Conservation (phyloP, 2,888 invertebrate genomes). For the Mylabris sibirica region DNA sequence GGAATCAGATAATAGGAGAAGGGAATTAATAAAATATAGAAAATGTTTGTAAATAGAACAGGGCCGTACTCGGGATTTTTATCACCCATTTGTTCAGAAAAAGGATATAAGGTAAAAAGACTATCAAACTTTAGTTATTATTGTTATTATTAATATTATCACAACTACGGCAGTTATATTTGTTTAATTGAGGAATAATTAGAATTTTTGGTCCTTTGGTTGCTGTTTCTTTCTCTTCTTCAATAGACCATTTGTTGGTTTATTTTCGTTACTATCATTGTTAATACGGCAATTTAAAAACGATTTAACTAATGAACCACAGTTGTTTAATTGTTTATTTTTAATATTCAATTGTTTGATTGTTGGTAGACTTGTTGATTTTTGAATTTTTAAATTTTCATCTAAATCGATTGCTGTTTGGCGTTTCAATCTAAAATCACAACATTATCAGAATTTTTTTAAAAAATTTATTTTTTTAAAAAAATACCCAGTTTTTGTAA, state of each 20-base stretch:
- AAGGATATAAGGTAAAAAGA: neutral
- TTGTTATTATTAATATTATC: conserved; percentile 28
- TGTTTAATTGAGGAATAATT: neutral
- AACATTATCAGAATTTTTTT: neutral
- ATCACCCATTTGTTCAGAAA: neutral
- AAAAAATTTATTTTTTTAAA: neutral
- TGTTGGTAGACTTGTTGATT: conserved; percentile 53
- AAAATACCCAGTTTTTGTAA: conserved; percentile 32
- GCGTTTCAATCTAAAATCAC: conserved; percentile 45
- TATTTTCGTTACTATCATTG: neutral
- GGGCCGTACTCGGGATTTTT: neutral
- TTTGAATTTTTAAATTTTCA: conserved; percentile 41
- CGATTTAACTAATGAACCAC: neutral
- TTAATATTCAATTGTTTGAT: conserved; percentile 34
- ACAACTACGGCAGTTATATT: conserved; percentile 45
- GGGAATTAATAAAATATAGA: too few relatives aligned
- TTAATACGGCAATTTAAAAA: neutral
- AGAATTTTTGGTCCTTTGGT: conserved; percentile 50
- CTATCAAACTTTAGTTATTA: neutral
- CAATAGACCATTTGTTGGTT: conserved; percentile 30
- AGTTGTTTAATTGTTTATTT: conserved; percentile 35
- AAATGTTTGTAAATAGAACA: neutral
- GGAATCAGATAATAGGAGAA: too few relatives aligned
- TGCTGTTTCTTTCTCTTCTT: conserved; percentile 54
- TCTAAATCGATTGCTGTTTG: conserved; percentile 44